Base-by-base conservation (phyloP, 2,113 vertebrate genomes). In the Apeltes quadracus region DNA sequence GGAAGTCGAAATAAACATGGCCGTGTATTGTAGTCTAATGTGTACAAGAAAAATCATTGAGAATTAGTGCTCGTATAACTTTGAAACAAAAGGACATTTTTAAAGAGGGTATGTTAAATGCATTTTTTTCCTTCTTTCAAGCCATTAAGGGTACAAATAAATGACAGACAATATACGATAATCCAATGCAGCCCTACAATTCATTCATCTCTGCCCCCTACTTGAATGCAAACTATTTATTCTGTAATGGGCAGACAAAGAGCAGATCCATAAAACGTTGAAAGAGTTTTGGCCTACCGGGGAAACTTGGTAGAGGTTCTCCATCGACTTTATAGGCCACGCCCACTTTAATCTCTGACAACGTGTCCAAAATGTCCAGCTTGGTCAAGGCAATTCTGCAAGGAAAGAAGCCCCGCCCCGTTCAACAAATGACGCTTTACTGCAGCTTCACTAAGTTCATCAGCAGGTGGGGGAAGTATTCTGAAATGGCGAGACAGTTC, bases 321-420 rank as follows among this genome's bases (percentile, higher is more conserved):
- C 82, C 93, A 5, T 94, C 91, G 16, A 94, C 86, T 1, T 72
- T 90, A 67, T 95, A 95, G 13, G 90, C 89, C 61, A 95, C 89
- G 0, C 93, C 93, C 48, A 95, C 92, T 89, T 94, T 94, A 54
- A 95, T 95, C 76, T 95, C 94, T 0, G 84, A 3, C 54, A 95
- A 81, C 0, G 90, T 90, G 76, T 95, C 95, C 82, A 95, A 87
- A 82, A 95, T 94, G 71, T 95, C 94, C 61, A 95, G 77, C 62
- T 95, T 95, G 0, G 94, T 95, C 84, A 95, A 67, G 0, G 93
- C 94, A 27, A 95, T 93, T 11, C 94, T 95, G 69, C 38, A 84
- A 76, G 72, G n/a, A 41, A 16, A 80, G 13, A 29, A 22, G 18
- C 13, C 14, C n/a, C 14, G n/a, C n/a, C 39, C 0, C 27, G n/a